These are phyloP conservation scores for Dasyurus viverrinus DNA, from an alignment of 2,113 vertebrate species.

Conservation along the genomic window DNA sequence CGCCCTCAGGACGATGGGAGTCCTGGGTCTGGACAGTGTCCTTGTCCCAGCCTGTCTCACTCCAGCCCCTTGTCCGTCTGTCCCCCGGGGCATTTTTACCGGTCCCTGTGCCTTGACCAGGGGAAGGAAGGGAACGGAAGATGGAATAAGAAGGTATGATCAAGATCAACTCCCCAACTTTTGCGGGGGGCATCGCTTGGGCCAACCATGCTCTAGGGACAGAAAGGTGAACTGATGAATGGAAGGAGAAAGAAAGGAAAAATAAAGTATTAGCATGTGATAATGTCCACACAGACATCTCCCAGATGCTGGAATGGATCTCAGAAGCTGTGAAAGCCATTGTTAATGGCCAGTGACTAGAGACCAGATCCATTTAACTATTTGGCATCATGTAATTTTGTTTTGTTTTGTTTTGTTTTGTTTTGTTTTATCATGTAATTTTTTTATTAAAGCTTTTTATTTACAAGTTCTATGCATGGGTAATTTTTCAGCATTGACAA, in stretches of 20 bases:
- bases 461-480: too few relatives aligned
- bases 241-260: not conserved
- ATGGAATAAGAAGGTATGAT: not conserved
- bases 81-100: constrained; percentile 39
- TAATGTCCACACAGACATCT: not conserved
- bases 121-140: constrained; percentile 45
- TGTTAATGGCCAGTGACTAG: not conserved
- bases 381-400: not conserved
- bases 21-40: constrained; percentile 75
- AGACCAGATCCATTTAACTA: not conserved
- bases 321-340: not conserved
- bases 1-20: constrained; percentile 74
- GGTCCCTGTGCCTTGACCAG: constrained; percentile 30
- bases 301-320: not conserved
- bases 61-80: constrained; percentile 39
- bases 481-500: too few relatives aligned
- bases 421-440: not conserved
- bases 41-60: not conserved
- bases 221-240: not conserved
- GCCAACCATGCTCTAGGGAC: not conserved
- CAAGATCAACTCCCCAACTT: not conserved
- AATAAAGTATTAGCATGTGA: not conserved
- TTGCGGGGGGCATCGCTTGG: constrained; percentile 8
- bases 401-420: too few relatives aligned
- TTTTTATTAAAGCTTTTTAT: too few relatives aligned